These are phyloP conservation scores for Formica aserva DNA, from an alignment of 2,888 invertebrate species.

Conservation along the genomic window DNA sequence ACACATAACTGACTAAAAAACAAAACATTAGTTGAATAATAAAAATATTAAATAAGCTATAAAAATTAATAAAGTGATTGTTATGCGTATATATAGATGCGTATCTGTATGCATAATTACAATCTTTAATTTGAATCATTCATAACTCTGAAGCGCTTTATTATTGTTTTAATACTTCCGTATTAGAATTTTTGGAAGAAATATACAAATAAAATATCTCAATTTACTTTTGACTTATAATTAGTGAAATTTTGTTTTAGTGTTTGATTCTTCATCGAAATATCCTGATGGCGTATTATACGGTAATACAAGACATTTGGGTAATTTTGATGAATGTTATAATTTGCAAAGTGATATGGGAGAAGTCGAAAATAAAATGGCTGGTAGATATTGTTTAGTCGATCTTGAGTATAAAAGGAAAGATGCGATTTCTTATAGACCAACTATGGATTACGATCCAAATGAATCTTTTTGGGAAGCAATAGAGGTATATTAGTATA, in stretches of 20 bases:
- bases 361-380: not conserved
- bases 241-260: not conserved
- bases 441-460: not conserved
- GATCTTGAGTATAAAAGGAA: not conserved
- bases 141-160: not conserved
- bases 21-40: not conserved
- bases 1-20: not conserved
- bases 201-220: not conserved
- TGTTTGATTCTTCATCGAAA: slow-evolving; percentile 30
- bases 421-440: not conserved
- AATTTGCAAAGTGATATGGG: not conserved
- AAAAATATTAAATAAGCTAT: not conserved
- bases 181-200: not conserved
- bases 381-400: slow-evolving; percentile 17
- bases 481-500: not conserved
- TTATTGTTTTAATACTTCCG: not conserved
- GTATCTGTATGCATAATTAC: not conserved
- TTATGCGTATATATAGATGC: not conserved
- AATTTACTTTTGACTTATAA: not conserved
- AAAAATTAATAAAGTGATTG: not conserved
- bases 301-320: slow-evolving; percentile 26
- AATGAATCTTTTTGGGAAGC: not conserved
- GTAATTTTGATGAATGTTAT: slow-evolving; percentile 24
- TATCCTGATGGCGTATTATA: slow-evolving; percentile 35
- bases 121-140: not conserved